Evolutionary conservation across 1,140 invertebrate genomes (phyloP).

Genomic region (Drosophila micromelanica): DNA sequence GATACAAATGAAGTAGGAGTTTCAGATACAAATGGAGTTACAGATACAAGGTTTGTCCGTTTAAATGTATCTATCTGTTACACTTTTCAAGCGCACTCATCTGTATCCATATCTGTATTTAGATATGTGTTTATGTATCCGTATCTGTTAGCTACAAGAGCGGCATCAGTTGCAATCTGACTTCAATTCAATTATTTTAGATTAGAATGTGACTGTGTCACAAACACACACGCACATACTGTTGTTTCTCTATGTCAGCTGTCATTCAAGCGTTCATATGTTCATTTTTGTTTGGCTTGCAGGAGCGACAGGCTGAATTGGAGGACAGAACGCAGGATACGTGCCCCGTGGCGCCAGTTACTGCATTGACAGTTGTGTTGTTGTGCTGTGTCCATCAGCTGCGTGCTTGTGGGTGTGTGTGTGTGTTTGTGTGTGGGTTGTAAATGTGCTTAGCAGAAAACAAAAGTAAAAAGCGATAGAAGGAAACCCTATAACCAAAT

Average conservation of each 20-base stretch:
- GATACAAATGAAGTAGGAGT: conserved; percentile 10
- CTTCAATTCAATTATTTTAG: conserved; percentile 83
- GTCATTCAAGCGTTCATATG: conserved; percentile 80
- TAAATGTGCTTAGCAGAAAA: conserved; percentile 12
- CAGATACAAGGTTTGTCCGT: conserved; percentile 12
- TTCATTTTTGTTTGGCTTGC: conserved; percentile 56
- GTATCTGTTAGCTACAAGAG: conserved; percentile 47
- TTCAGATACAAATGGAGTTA: conserved; percentile 29
- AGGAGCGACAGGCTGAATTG: conserved; percentile 32
- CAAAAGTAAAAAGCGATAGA: background rate
- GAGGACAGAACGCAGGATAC: conserved; percentile 61
- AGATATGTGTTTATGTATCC: conserved; percentile 18
- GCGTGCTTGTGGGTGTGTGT: conserved; percentile 15
- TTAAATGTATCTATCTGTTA: conserved; percentile 53
- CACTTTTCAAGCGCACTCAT: conserved; percentile 54
- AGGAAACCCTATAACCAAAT: conserved; percentile 1
- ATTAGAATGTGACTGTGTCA: conserved; percentile 83
- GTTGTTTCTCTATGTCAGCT: conserved; percentile 82
- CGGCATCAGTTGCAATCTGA: conserved; percentile 81
- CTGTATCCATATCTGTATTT: conserved; percentile 3
- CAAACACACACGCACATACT: conserved; percentile 51
- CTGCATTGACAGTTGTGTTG: conserved; percentile 50
- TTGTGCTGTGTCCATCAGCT: background rate
- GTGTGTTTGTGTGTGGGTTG: conserved; percentile 16
- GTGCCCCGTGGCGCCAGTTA: conserved; percentile 64